Conservation (phyloP, 2,888 invertebrate species). For the Philopedon plagiatum region DNA sequence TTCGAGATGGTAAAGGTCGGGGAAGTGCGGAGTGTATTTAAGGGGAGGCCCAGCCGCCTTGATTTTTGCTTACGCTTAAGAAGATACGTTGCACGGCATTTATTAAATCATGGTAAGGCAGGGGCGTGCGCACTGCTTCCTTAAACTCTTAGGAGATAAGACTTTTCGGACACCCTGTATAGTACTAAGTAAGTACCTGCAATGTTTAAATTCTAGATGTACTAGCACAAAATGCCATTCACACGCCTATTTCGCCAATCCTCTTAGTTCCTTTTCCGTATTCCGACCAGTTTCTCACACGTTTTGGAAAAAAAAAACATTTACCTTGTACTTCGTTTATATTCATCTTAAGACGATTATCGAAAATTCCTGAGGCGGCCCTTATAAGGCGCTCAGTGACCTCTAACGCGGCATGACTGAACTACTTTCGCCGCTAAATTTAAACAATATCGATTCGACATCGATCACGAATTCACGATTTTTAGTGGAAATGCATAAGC, state of each 20-base stretch:
- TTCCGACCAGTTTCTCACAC: background rate
- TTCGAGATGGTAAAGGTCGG: background rate
- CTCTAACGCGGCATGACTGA: slow-evolving; percentile 26
- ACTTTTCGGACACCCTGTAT: no score
- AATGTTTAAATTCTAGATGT: no score
- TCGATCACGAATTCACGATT: slow-evolving; percentile 35
- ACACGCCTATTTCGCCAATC: no score
- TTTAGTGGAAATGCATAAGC: slow-evolving; percentile 25
- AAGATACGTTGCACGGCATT: no score
- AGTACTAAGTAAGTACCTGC: no score
- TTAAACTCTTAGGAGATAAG: no score
- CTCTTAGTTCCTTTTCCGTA: no score
- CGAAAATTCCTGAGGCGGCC: slow-evolving; percentile 16
- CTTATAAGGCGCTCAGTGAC: slow-evolving; percentile 26
- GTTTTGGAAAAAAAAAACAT: background rate
- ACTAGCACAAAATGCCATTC: no score
- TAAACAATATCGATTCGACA: slow-evolving; percentile 17
- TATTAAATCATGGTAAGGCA: no score
- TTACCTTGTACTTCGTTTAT: background rate
- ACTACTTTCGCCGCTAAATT: slow-evolving; percentile 22
- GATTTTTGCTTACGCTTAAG: no score
- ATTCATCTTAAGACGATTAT: slow-evolving; percentile 3
- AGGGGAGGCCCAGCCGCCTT: slow-evolving; percentile 4
- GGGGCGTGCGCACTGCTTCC: no score
- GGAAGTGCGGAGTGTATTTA: background rate